phyloP scores from a whole-genome alignment of 2,797 vertebrate species.

The Argya squamiceps region DNA sequence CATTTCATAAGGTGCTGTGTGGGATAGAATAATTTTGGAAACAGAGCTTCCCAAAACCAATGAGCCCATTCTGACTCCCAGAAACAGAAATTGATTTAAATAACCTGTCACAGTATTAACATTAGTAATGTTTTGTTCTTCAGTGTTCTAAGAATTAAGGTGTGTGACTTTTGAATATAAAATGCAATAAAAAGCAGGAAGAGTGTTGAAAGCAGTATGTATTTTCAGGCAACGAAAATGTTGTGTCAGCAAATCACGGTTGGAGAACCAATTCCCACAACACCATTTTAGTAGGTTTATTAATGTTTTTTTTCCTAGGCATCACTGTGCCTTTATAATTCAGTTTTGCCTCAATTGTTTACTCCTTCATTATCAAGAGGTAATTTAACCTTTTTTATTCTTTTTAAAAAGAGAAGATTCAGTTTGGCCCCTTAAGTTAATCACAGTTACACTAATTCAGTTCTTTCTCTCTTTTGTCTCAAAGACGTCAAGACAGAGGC shows the following conservation, averaged over 20 bases:
- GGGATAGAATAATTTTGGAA: not conserved
- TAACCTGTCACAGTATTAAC: not conserved
- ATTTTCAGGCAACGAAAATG: not conserved
- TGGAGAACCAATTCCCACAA: not conserved
- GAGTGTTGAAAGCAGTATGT: not conserved
- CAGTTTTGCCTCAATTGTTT: not conserved
- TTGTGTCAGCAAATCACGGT: not conserved
- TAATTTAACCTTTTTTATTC: not conserved
- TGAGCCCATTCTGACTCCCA: not conserved
- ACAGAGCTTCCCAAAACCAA: not conserved
- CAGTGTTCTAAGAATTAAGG: not conserved
- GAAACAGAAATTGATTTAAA: not conserved
- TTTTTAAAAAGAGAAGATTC: not conserved
- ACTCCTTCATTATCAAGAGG: not conserved
- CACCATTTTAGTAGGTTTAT: not conserved
- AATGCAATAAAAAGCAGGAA: not conserved
- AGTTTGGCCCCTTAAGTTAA: not conserved
- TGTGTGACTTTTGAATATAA: not conserved
- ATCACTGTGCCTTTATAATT: not conserved
- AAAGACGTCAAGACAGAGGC: not conserved
- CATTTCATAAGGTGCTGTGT: not conserved
- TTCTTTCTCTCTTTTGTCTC: not conserved
- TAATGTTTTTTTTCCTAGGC: not conserved
- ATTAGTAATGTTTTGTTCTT: not conserved
- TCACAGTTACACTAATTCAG: not conserved